Evolutionary conservation across 1,140 invertebrate genomes (phyloP), one percentile per base, ranked within the genome.

Genomic region (Formica selysi): DNA sequence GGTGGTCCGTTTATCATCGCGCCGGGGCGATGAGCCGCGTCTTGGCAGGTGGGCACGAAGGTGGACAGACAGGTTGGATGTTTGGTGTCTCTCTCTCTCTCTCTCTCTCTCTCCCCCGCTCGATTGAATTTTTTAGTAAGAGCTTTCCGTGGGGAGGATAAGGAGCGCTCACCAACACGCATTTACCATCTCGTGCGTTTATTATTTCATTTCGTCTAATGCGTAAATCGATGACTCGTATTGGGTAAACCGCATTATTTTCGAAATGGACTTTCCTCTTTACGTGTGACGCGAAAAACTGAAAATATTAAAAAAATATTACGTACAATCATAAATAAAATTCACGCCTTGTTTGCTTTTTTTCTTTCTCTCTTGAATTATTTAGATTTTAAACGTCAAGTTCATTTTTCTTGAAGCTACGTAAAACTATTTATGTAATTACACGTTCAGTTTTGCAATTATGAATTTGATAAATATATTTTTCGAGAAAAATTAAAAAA

Each of bases 1-100:
- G 32, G 78, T 65, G 44, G 11, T 7, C 79, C 54, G 79, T 59
- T 74, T 73, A 74, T 61, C 79, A 54, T 3, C 61, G 51, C 29
- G 62, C 44, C 32, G 62, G 38, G 29, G 22, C 26, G 67, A 81
- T 81, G 79, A 83, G 54, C 44, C 54, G 11, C 38, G 32, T 81
- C 4, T 6, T 6, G 54, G 19, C 54, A 61, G 19, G 2, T 83
- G 79, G n/a, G 48, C 19, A 7, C 38, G 51, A 48, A 67, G 44
- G 44, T 48, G 13, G 44, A 48, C 13, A 11, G 13, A 48, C 13
- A 22, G 76, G 11, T 68, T n/a, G 62, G n/a, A 36, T 8, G 11
- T 44, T 48, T 48, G 3, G 4, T 0, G 1, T 51, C 16, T 51
- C 48, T 51, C 48, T 16, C 4, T 5, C 48, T 51, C 48, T 11